These are phyloP conservation scores for Acanthis flammea DNA, from an alignment of 2,797 vertebrate genomes.

Conservation along the genomic window DNA sequence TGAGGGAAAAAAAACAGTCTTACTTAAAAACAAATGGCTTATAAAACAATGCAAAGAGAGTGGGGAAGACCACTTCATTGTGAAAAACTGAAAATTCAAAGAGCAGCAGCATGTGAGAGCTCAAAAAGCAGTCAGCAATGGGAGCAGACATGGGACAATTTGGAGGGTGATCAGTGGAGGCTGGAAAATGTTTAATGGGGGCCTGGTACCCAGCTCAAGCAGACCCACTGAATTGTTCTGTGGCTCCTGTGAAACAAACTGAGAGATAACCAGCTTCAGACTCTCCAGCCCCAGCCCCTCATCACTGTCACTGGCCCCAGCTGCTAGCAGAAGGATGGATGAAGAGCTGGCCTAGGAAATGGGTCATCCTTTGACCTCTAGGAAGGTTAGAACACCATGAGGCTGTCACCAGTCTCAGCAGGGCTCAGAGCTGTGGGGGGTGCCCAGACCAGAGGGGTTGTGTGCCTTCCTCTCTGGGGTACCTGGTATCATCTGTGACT, in stretches of 20 bases:
- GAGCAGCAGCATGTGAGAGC: background rate
- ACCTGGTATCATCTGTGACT: fast-evolving
- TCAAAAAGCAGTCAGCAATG: background rate
- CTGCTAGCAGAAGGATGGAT: background rate
- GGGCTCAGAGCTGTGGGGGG: background rate
- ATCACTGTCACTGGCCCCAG: background rate
- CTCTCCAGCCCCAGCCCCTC: background rate
- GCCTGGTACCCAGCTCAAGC: background rate
- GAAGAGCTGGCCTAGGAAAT: background rate
- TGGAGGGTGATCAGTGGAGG: background rate
- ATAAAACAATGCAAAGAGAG: constrained; percentile 60
- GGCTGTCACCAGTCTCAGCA: background rate
- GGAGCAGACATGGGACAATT: background rate
- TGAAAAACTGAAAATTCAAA: constrained; percentile 51
- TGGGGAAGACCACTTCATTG: constrained; percentile 44
- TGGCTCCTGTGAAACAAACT: background rate
- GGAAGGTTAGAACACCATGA: fast-evolving
- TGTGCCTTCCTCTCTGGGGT: background rate
- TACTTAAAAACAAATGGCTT: constrained; percentile 64
- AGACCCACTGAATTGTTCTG: background rate
- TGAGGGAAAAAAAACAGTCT: background rate
- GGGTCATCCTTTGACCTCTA: background rate
- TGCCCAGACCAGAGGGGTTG: fast-evolving
- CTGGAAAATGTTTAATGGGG: background rate
- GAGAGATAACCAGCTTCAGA: background rate